These are phyloP conservation scores for Bombyx huttoni DNA, from an alignment of 2,888 invertebrate genomes.

Conservation along the genomic window DNA sequence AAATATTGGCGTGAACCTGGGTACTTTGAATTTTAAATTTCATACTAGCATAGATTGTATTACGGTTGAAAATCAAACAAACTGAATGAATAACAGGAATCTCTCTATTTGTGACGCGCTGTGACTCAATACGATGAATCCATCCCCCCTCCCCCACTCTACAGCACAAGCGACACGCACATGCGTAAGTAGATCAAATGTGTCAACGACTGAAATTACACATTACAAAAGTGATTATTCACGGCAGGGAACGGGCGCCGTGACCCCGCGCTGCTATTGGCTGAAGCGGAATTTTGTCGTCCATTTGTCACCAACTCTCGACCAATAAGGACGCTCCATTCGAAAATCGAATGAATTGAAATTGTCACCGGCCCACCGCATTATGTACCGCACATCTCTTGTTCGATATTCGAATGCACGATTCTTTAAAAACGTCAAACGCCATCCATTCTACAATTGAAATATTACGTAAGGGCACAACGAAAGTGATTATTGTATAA, in stretches of 20 bases:
- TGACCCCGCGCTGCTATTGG: conserved; percentile 35
- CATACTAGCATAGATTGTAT: no score
- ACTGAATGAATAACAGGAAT: no score
- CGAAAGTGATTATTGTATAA: conserved; percentile 3
- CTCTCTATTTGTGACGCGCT: no score
- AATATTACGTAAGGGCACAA: conserved; percentile 2
- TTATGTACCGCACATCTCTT: conserved; percentile 31
- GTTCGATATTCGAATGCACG: conserved; percentile 14
- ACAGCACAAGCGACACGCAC: background rate
- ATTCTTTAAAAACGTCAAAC: background rate
- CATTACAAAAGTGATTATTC: conserved; percentile 31
- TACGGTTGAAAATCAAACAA: no score
- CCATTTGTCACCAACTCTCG: conserved; percentile 65
- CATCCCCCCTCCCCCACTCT: no score
- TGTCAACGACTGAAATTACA: conserved; percentile 15
- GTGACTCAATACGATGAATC: no score
- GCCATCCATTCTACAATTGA: conserved; percentile 1
- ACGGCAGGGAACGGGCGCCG: conserved; percentile 21
- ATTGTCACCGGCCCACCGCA: conserved; percentile 47
- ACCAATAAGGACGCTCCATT: conserved; percentile 42
- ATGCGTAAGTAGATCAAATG: background rate
- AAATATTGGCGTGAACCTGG: no score
- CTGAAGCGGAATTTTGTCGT: conserved; percentile 44
- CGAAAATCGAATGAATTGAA: conserved; percentile 46
- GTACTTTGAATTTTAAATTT: no score